Conservation (phyloP, 64 coral and sea anemone species). For the Pocillopora damicornis region DNA sequence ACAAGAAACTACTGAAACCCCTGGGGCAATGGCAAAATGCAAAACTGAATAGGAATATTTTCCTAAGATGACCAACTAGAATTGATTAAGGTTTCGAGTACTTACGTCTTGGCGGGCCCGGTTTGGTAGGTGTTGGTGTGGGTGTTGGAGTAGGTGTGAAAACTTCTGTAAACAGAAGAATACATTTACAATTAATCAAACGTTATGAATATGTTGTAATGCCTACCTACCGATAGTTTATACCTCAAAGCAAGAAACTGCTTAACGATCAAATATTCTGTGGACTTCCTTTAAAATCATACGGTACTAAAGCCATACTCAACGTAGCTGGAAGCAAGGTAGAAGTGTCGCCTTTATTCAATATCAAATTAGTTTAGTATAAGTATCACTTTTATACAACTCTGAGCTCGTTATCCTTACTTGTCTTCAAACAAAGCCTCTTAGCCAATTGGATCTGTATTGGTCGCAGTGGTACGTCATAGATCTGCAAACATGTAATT, state of each 20-base stretch:
- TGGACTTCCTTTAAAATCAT: too few relatives aligned
- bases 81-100: background rate
- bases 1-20: too few relatives aligned
- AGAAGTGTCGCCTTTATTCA: too few relatives aligned
- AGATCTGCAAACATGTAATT: constrained; percentile 82
- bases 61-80: too few relatives aligned
- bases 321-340: too few relatives aligned
- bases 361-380: too few relatives aligned
- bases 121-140: constrained; percentile 19
- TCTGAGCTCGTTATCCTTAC: background rate
- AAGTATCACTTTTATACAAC: background rate
- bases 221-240: background rate
- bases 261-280: too few relatives aligned
- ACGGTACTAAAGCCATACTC: too few relatives aligned
- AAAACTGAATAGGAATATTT: too few relatives aligned
- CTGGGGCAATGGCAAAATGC: too few relatives aligned
- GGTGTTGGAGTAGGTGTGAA: background rate
- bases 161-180: background rate
- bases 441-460: constrained; percentile 52
- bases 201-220: background rate
- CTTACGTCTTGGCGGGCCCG: constrained; percentile 32
- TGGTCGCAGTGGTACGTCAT: constrained; percentile 43
- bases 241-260: too few relatives aligned
- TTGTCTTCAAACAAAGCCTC: constrained; percentile 65
- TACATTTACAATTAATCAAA: background rate